A percentile compares a stretch with the other conserved stretches of the same genome.
Evolutionary conservation across 2,797 vertebrate genomes (phyloP).

Genomic region (Loris lydekkerianus): DNA sequence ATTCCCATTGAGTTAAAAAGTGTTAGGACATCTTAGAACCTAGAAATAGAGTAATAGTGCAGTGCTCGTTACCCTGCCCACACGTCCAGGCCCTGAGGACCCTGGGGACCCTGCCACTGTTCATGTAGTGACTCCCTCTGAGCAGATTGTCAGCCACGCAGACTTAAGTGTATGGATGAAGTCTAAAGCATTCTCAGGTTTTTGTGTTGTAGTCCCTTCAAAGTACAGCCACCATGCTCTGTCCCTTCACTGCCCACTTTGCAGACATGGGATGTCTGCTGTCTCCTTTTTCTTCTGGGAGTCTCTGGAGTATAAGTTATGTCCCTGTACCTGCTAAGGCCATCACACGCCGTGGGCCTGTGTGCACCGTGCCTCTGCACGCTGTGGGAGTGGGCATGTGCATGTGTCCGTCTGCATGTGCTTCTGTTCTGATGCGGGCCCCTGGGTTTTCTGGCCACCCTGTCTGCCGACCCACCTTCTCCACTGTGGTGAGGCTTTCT

Average conservation of each 20-base stretch:
- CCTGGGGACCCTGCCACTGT: background rate
- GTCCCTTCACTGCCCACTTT: background rate
- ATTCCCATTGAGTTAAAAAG: slow-evolving; percentile 52
- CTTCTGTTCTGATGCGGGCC: background rate
- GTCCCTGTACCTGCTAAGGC: background rate
- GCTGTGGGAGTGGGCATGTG: background rate
- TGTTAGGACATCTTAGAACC: background rate
- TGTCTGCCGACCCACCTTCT: background rate
- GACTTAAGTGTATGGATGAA: slow-evolving; percentile 23
- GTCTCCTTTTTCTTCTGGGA: background rate
- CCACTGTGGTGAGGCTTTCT: slow-evolving; percentile 22
- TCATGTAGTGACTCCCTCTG: background rate
- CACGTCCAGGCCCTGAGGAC: background rate
- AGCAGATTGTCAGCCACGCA: background rate
- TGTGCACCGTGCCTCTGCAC: background rate
- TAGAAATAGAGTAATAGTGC: slow-evolving; percentile 35
- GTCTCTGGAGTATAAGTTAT: background rate
- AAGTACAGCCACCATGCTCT: background rate
- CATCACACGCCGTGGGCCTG: slow-evolving; percentile 38
- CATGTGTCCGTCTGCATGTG: background rate
- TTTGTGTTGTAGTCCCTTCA: slow-evolving; percentile 3
- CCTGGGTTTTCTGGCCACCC: background rate
- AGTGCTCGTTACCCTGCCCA: background rate
- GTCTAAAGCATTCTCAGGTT: background rate
- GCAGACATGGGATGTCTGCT: background rate